Evolutionary conservation across 37 sponge, comb jelly and placozoan species (phyloP).

Genomic region (Lycopodina hypogea): DNA sequence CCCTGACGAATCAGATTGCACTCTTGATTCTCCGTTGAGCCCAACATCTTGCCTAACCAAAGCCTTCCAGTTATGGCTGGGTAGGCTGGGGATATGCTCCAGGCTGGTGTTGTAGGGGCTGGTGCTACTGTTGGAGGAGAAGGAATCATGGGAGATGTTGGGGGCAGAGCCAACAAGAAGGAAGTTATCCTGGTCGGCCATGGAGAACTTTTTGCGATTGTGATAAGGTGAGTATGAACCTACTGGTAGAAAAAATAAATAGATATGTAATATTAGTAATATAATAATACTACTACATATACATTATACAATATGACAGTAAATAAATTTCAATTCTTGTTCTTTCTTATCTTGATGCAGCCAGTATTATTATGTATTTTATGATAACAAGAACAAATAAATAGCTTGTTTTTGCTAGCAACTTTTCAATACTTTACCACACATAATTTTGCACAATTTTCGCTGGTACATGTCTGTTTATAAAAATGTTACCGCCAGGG

Average conservation of each 20-base stretch:
- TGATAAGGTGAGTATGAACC: neutral
- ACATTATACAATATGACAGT: too few relatives aligned
- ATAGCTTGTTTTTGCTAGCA: too few relatives aligned
- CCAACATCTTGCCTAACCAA: neutral
- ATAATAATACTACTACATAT: too few relatives aligned
- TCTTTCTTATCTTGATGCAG: too few relatives aligned
- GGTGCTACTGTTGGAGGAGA: neutral
- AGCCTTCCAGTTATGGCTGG: neutral
- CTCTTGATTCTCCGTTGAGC: neutral
- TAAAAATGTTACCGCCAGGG: too few relatives aligned
- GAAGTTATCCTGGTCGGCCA: neutral
- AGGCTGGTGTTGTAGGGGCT: neutral
- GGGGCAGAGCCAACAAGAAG: neutral
- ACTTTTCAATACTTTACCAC: too few relatives aligned
- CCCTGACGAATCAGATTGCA: conserved; percentile 23
- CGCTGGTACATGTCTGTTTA: too few relatives aligned
- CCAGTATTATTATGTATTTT: too few relatives aligned
- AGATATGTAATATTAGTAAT: too few relatives aligned
- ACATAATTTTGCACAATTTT: too few relatives aligned
- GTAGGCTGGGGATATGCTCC: neutral
- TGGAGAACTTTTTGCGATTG: neutral
- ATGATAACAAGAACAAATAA: too few relatives aligned
- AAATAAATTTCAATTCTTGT: too few relatives aligned
- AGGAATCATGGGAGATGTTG: conserved; percentile 6
- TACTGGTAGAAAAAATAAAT: neutral